phyloP scores from a whole-genome alignment of 92 coral and sea anemone species.

The Epizoanthus illoricatus region DNA sequence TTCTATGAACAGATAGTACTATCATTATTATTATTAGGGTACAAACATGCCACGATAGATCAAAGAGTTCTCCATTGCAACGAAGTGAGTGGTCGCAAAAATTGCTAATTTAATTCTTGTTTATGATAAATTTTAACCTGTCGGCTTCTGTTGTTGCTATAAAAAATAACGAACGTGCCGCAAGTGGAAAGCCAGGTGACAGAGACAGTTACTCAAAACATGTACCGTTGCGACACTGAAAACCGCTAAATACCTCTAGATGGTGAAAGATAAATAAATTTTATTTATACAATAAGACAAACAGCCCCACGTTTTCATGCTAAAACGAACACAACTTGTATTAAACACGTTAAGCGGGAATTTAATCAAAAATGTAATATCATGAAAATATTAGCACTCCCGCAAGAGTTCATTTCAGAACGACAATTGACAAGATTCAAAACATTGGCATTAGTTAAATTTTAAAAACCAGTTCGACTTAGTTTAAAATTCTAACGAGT shows the following conservation, averaged over 20 bases:
- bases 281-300: neutral
- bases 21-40: neutral
- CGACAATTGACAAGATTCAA: neutral
- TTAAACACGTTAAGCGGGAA: neutral
- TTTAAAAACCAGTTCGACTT: too few species aligned
- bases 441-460: neutral
- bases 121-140: slow-evolving; percentile 1
- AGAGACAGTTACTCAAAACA: too few species aligned
- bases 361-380: too few species aligned
- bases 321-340: neutral
- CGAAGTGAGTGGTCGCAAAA: slow-evolving; percentile 4
- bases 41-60: slow-evolving; percentile 22
- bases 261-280: neutral
- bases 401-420: neutral
- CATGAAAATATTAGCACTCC: slow-evolving; percentile 4
- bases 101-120: slow-evolving; percentile 25
- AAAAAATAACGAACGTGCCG: neutral
- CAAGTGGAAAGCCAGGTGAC: too few species aligned
- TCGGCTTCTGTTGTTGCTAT: neutral
- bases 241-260: neutral
- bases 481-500: neutral
- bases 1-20: neutral
- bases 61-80: slow-evolving; percentile 36
- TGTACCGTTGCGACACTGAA: too few species aligned
- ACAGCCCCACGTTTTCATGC: neutral